Base-by-base conservation (phyloP, 1,140 invertebrate genomes). In the Steinernema feltiae region DNA sequence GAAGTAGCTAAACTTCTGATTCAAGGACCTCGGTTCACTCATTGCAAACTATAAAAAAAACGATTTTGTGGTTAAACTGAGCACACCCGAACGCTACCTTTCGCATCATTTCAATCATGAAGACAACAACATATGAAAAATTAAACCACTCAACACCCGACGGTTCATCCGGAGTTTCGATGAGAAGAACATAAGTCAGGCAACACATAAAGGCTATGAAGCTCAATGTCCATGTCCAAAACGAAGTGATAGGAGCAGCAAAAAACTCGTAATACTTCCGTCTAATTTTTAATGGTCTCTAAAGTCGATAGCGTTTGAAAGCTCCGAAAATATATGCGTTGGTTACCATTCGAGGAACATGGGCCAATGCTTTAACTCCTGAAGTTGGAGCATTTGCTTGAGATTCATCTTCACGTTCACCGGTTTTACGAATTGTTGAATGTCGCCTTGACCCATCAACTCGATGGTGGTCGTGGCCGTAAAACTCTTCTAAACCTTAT, bases 171-270 rank as follows among this genome's bases (percentile, higher is more conserved):
- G 85, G 83, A n/a, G 85, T 87, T 73, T 85, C 77, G 30, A 86
- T 74, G 78, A 98, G 89, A 79, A 98, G 93, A 75, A 92, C 92
- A 87, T 94, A 97, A 31, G 93, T 95, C 87, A 93, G 96, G 81
- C 94, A 90, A 81, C 93, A 88, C 84, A 98, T 89, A 88, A 98
- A 98, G 82, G 93, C 89, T 83, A 95, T 90, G 87, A 97, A 98
- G 29, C 94, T 93, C 86, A 97, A 92, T 93, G 94, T 93, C 89
- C 97, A 94, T n/a, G 93, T 91, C 93, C 94, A 98, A 88, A 98
- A 98, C 87, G 98, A 97, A 1, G 95, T 96, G 72, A 98, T 95
- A 0, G 96, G 96, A 71, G 96, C 94, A 29, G 93, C 94, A 88
- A 95, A 98, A 88, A 98, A 98, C 24, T 79, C 82, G 48, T 76